Conservation (phyloP, 2,797 vertebrate genomes). For the Meriones psammophilus region DNA sequence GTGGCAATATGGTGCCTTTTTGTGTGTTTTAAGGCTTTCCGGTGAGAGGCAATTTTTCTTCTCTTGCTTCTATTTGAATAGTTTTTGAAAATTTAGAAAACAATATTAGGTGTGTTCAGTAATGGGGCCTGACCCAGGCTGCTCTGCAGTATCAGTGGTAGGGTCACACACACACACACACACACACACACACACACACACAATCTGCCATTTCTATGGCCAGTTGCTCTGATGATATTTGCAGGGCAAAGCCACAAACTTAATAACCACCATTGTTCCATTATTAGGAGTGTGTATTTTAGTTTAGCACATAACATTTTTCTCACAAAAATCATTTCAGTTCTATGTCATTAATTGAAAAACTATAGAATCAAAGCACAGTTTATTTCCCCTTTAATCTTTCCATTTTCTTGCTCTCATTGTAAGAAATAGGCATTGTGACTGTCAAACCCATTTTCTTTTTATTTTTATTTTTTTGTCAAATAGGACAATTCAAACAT, state of each 20-base stretch:
- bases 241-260: conserved; percentile 66
- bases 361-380: conserved; percentile 49
- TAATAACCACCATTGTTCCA: conserved; percentile 68
- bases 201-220: conserved; percentile 46
- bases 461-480: conserved; percentile 67
- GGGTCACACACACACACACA: neutral
- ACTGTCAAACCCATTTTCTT: conserved; percentile 64
- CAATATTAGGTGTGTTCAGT: conserved; percentile 83
- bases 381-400: conserved; percentile 67
- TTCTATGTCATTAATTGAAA: conserved; percentile 73
- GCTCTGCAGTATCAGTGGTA: conserved; percentile 29
- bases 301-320: conserved; percentile 74
- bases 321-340: conserved; percentile 58
- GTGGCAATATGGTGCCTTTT: conserved; percentile 91
- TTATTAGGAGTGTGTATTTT: conserved; percentile 65
- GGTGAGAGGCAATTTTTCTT: conserved; percentile 89
- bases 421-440: conserved; percentile 71
- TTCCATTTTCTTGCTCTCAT: conserved; percentile 56
- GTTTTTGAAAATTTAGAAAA: conserved; percentile 88
- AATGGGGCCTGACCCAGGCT: conserved; percentile 77
- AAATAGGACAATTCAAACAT: conserved; percentile 77
- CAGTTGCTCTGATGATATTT: conserved; percentile 70
- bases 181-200: neutral
- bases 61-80: conserved; percentile 88
- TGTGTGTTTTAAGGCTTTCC: conserved; percentile 90